Conservation (phyloP, 2,113 vertebrate species). For the Pogona vitticeps region DNA sequence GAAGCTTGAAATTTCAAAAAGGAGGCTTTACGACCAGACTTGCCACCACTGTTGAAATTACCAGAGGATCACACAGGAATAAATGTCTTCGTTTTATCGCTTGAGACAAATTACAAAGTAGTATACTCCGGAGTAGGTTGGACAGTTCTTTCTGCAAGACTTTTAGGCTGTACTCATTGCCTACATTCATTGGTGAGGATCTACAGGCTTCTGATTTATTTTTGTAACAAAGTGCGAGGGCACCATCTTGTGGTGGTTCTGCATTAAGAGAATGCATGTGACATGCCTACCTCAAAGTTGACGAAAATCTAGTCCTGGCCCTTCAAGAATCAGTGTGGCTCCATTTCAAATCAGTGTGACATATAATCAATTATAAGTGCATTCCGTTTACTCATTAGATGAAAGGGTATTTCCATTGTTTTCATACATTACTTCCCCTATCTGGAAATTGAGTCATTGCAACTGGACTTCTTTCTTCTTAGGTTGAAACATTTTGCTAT, state of each 20-base stretch:
- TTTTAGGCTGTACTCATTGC: neutral
- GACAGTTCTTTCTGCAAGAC: neutral
- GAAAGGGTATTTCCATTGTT: no score
- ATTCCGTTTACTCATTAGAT: no score
- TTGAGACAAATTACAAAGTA: neutral
- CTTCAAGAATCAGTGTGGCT: neutral
- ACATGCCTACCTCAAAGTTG: neutral
- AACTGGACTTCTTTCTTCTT: no score
- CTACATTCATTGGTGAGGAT: neutral
- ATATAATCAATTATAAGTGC: neutral
- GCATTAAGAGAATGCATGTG: neutral
- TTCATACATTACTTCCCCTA: no score
- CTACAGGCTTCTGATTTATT: neutral
- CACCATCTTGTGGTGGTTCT: slow-evolving; percentile 69
- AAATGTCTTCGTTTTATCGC: neutral
- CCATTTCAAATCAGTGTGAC: neutral
- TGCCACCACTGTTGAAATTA: neutral
- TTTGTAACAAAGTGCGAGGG: slow-evolving; percentile 37
- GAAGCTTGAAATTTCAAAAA: neutral
- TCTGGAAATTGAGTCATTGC: no score
- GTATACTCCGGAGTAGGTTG: no score
- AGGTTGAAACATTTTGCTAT: no score
- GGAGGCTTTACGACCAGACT: neutral
- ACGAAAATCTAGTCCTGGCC: neutral
- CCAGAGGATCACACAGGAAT: neutral